Base-by-base conservation (phyloP, 1,140 invertebrate genomes). In the Philopotamus ludificatus region DNA sequence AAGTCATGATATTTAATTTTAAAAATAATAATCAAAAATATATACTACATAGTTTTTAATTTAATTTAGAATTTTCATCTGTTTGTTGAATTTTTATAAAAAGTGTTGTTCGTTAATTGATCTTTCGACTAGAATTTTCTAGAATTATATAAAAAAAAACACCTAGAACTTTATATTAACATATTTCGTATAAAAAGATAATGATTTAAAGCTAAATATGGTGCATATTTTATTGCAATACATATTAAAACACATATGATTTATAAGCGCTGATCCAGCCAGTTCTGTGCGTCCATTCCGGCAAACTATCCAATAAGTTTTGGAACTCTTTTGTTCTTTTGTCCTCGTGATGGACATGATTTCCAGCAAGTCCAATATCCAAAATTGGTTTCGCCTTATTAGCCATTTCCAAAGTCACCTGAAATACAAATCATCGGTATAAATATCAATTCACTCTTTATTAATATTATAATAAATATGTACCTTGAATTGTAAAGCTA, bases 341-440 rank as follows among this genome's bases (percentile, higher is more conserved):
- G 16, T n/a, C 10, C 18, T 66, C 64, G 44, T 70, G 59, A 49
- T 70, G 63, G n/a, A 55, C 62, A 45, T 70, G 49, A 58, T 70
- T 70, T 1, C 64, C 63, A 3, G 64, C 63, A 12, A 66, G 44
- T 4, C 63, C 59, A 2, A 70, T 26, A 28, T 70, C 64, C 16
- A 66, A 9, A 12, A 66, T 41, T 42, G 59, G 64, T 18, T 1
- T 34, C 1, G 3, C 59, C 59, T 9, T 62, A 34, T 26, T 26
- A 62, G 20, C 39, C 15, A 9, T 41, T 41, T 41, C 39, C 9
- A n/a, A n/a, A n/a, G n/a, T n/a, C n/a, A n/a, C n/a, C n/a, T n/a
- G n/a, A n/a, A n/a, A n/a, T n/a, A n/a, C n/a, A n/a, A n/a, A n/a
- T n/a, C n/a, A n/a, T n/a, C n/a, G n/a, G n/a, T n/a, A n/a, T n/a